These are phyloP conservation scores for Silurus lanzhouensis DNA, from an alignment of 2,797 vertebrate genomes.

Conservation along the genomic window DNA sequence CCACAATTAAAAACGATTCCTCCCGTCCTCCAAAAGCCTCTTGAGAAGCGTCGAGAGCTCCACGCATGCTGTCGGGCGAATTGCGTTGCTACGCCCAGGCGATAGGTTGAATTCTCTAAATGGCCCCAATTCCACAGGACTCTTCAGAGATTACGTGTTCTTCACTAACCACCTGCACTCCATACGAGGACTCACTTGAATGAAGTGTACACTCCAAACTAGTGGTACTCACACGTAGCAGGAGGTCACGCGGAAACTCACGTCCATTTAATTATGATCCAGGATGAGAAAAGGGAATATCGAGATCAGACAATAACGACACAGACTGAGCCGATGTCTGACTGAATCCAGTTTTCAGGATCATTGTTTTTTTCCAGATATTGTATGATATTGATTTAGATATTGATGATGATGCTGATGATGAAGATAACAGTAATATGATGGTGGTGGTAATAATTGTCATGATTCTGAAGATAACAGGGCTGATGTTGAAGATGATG, in stretches of 20 bases:
- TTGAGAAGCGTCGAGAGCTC: conserved; percentile 14
- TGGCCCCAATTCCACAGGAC: conserved; percentile 10
- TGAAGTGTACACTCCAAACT: conserved; percentile 39
- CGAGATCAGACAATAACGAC: not conserved
- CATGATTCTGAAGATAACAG: no score
- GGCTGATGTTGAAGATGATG: no score
- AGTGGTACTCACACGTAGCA: conserved; percentile 1
- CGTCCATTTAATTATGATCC: not conserved
- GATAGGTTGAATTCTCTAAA: conserved; percentile 33
- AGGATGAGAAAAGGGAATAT: not conserved
- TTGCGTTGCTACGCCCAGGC: conserved; percentile 6
- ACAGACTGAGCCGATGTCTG: not conserved
- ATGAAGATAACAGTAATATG: no score
- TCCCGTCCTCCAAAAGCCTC: conserved; percentile 9
- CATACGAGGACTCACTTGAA: conserved; percentile 34
- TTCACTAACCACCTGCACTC: conserved; percentile 28
- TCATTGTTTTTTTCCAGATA: no score
- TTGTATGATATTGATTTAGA: no score
- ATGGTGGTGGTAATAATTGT: no score
- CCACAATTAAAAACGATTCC: conserved; percentile 31
- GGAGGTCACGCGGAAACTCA: not conserved
- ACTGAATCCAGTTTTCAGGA: not conserved
- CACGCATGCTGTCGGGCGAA: not conserved
- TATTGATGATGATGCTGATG: no score
- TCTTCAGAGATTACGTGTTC: conserved; percentile 33